Evolutionary conservation across 2,113 vertebrate genomes (phyloP), one percentile per base, ranked within the genome.

Genomic region (Oryzias curvinotus): DNA sequence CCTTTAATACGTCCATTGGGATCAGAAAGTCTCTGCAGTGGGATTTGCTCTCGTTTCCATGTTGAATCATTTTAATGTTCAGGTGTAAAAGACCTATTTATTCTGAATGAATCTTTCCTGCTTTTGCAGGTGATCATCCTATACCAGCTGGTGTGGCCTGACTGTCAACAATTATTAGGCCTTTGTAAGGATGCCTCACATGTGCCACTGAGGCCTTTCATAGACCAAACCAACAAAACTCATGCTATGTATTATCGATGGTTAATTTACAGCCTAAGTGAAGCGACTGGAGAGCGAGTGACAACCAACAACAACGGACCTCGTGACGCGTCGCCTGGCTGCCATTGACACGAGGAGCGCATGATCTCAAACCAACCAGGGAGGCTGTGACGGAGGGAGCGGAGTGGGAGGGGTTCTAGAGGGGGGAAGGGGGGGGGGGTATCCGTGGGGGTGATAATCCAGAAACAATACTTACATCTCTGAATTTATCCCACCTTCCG

Each of bases 401-500:
- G 21, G 1, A 3, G 15, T 23, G 13, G 17, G 1, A 28, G 54
- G 42, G 63, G 50, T 25, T 19, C 52, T 52, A 54, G 62, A 62
- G 51, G 42, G 15, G 55, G 5, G 6, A 10, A 3, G 4, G 5
- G 18, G 67, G 19, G 52, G 18, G 58, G 4, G 5, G 17, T 2
- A 5, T 21, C 21, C 21, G 21, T 21, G 7, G 15, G 60, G 25
- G 58, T 65, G 12, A 45, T 3, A n/a, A 47, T 16, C 28, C 52
- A 28, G 16, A 50, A 52, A 73, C 16, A 60, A 26, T 62, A 96
- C 96, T 94, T 91, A 98, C 96, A 88, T 97, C 96, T 93, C 96
- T 92, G 86, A 98, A 98, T 95, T 93, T 94, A 86, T 98, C 96
- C 96, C 96, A 98, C 88, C 95, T 94, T 25, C 93, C 95, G 19